phyloP scores from a whole-genome alignment of 1,140 invertebrate genomes.

The Oscheius sp. region DNA sequence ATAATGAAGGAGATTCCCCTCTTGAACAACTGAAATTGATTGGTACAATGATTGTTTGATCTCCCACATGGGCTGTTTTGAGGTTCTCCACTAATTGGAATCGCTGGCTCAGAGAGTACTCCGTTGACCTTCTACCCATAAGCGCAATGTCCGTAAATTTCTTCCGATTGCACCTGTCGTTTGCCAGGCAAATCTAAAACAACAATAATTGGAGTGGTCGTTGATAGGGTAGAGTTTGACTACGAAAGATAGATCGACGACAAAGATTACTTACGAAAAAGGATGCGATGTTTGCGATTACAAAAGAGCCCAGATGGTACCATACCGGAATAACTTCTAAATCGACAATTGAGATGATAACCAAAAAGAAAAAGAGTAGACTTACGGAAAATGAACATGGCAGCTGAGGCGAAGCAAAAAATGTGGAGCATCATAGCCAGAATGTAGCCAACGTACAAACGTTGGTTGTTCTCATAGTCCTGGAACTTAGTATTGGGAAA shows the following conservation, averaged over 20 bases:
- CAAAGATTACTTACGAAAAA: slow-evolving; percentile 12
- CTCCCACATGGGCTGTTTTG: slow-evolving; percentile 16
- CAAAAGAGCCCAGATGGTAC: neutral
- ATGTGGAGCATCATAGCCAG: slow-evolving; percentile 18
- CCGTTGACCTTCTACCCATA: neutral
- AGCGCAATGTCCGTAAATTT: slow-evolving; percentile 7
- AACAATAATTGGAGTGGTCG: neutral
- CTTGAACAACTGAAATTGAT: slow-evolving; percentile 17
- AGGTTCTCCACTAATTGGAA: slow-evolving; percentile 23
- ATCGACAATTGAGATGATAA: neutral
- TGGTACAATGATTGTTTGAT: neutral
- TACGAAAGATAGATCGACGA: neutral
- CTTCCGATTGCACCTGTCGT: slow-evolving; percentile 15
- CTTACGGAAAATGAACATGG: slow-evolving; percentile 12
- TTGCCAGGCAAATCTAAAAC: slow-evolving; percentile 10
- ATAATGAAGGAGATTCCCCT: slow-evolving; percentile 19
- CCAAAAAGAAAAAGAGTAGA: neutral
- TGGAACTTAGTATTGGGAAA: no score
- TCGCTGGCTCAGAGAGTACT: slow-evolving; percentile 9
- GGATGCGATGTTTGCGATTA: slow-evolving; percentile 4
- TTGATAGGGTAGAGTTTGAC: neutral
- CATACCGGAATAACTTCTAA: slow-evolving; percentile 21
- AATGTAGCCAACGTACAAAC: slow-evolving; percentile 19
- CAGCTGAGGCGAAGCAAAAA: slow-evolving; percentile 1
- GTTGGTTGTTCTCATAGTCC: slow-evolving; percentile 24